phyloP scores from a whole-genome alignment of 35 echinoderm and acorn worm species.

The Heliocidaris erythrogramma region DNA sequence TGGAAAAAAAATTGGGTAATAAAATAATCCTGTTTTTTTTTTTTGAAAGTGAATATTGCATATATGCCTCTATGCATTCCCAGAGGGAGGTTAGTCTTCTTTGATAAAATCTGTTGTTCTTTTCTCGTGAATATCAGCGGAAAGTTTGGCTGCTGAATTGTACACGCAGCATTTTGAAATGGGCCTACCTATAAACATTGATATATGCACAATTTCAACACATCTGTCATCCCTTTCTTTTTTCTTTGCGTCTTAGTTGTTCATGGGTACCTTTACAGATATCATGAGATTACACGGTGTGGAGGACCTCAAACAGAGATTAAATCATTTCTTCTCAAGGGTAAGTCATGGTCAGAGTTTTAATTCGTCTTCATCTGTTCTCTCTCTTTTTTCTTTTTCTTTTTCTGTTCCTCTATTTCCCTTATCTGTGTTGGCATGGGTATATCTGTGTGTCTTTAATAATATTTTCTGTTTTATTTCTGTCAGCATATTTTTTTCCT shows the following conservation, averaged over 20 bases:
- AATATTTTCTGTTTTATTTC: no score
- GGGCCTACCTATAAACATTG: neutral
- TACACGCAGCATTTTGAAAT: neutral
- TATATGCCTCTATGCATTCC: no score
- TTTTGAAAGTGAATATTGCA: no score
- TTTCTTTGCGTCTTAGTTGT: conserved; percentile 57
- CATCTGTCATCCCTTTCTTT: neutral
- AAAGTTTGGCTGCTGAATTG: neutral
- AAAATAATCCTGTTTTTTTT: no score
- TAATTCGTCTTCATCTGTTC: no score
- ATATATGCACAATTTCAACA: neutral
- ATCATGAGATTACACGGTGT: conserved; percentile 76
- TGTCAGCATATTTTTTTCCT: no score
- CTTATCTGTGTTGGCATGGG: no score
- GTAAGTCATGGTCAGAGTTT: conserved; percentile 47
- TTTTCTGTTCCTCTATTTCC: no score
- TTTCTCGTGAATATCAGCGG: neutral
- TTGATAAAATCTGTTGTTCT: no score
- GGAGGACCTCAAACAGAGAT: conserved; percentile 80
- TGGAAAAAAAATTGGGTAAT: neutral
- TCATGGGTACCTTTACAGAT: conserved; percentile 86
- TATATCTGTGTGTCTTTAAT: no score
- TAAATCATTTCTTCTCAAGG: conserved; percentile 84
- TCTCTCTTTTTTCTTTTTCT: no score
- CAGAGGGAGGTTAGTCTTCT: no score